Evolutionary conservation across 2,113 vertebrate species (phyloP).

Genomic region (Monopterus albus): DNA sequence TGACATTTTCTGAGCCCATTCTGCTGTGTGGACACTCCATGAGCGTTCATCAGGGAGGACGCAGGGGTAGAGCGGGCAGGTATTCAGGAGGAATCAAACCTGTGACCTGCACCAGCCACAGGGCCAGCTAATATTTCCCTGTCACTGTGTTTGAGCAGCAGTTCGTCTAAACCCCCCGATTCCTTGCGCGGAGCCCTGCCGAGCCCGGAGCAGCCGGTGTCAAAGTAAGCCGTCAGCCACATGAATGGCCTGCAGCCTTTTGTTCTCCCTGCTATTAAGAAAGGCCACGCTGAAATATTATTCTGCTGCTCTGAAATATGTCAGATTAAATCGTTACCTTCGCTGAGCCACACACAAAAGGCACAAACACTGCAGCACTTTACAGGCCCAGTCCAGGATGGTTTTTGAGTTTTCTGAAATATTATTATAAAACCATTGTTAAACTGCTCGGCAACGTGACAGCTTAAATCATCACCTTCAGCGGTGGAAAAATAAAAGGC

Average conservation of each 20-base stretch:
- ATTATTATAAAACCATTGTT: conserved; percentile 72
- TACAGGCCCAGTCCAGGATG: conserved; percentile 48
- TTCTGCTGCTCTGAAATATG: conserved; percentile 74
- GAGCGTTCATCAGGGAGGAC: too few relatives aligned
- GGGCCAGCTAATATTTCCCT: conserved; percentile 38
- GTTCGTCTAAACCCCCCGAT: conserved; percentile 23
- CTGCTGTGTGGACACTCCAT: too few relatives aligned
- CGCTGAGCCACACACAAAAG: conserved; percentile 67
- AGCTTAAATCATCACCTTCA: conserved; percentile 73
- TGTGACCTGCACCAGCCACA: conserved; percentile 17
- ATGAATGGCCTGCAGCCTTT: conserved; percentile 64
- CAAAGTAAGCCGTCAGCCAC: conserved; percentile 69
- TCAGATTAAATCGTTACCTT: conserved; percentile 77
- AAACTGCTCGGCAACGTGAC: conserved; percentile 62
- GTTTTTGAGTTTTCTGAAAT: conserved; percentile 59
- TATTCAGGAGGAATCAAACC: conserved; percentile 14
- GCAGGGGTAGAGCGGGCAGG: background rate
- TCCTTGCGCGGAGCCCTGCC: conserved; percentile 33
- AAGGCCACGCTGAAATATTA: conserved; percentile 71
- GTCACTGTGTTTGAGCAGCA: conserved; percentile 49
- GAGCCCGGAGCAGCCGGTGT: conserved; percentile 68
- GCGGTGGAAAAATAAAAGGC: conserved; percentile 40
- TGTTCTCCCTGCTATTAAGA: conserved; percentile 64
- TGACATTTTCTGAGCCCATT: too few relatives aligned
- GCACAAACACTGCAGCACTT: conserved; percentile 66